Evolutionary conservation across 2,888 invertebrate species (phyloP), one percentile per base, ranked within the genome.

Genomic region (Liposcelis brunnea): DNA sequence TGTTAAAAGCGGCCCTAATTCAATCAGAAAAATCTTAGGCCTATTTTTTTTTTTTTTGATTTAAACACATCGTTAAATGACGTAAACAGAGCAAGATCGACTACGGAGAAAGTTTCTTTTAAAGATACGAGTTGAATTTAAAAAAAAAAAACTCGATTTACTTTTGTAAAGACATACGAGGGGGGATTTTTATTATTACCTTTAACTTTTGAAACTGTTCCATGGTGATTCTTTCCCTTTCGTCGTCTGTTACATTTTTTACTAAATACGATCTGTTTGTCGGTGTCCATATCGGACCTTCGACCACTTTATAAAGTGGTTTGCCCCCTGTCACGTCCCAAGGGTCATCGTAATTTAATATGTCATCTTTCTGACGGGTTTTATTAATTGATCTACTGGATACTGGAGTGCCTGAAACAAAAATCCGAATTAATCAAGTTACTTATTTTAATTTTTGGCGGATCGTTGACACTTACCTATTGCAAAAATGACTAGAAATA

Each of bases 161-260:
- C n/a, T n/a, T n/a, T n/a, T n/a, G n/a, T n/a, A n/a, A n/a, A n/a
- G n/a, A n/a, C n/a, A n/a, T n/a, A n/a, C n/a, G n/a, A n/a, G n/a
- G n/a, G n/a, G n/a, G n/a, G n/a, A n/a, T n/a, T n/a, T n/a, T n/a
- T n/a, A 42, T 12, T 26, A 47, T 45, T 49, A 58, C 58, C 52
- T 57, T 56, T 15, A 58, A 52, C 15, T 52, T 42, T 19, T 53
- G 48, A 42, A 59, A 56, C 46, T 56, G 53, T 40, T 52, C 48
- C 43, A 55, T 47, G 8, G 57, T 59, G 33, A 54, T 52, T 32
- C 51, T 48, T 49, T 56, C 55, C 42, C 55, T 46, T 42, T 52
- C 42, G 15, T 48, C 42, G 14, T 48, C 45, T 18, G 43, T 45
- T 14, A 48, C 48, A 8, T 26, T 10, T 42, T 42, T 19, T 47